Conservation (phyloP, 1,140 invertebrate genomes). For the Drosophila biarmipes region DNA sequence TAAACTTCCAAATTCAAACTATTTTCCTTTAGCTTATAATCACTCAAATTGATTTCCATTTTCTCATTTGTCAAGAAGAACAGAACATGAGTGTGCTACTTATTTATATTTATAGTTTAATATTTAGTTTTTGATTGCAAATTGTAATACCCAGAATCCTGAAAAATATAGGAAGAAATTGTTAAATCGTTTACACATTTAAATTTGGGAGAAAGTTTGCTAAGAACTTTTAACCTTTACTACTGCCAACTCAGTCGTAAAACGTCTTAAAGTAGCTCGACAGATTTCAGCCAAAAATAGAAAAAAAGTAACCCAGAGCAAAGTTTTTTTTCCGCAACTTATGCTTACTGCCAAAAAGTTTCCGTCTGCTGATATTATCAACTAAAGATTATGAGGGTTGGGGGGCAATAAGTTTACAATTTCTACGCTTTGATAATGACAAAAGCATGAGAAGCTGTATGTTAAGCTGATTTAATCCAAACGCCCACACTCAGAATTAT, state of each 20-base stretch:
- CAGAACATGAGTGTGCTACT: no score
- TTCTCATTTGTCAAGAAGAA: neutral
- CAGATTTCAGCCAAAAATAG: neutral
- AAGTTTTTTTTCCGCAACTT: constrained; percentile 34
- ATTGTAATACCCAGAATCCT: no score
- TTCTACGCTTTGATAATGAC: constrained; percentile 53
- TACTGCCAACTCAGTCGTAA: neutral
- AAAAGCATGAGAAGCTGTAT: constrained; percentile 11
- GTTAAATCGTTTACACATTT: no score
- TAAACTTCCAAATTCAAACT: neutral
- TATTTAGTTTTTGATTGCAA: no score
- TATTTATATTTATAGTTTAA: no score
- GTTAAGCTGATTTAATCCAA: constrained; percentile 41
- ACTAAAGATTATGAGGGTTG: constrained; percentile 27
- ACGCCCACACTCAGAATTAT: constrained; percentile 5
- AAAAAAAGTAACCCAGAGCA: neutral
- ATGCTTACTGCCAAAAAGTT: constrained; percentile 58
- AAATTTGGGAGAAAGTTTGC: neutral
- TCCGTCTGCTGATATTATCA: constrained; percentile 31
- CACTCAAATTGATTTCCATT: neutral
- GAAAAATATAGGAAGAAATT: no score
- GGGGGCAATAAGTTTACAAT: constrained; percentile 45
- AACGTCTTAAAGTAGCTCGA: neutral
- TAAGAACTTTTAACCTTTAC: neutral
- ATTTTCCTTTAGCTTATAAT: neutral